Conservation (phyloP, 2,888 invertebrate species). For the Mesodorylaimus sp. region DNA sequence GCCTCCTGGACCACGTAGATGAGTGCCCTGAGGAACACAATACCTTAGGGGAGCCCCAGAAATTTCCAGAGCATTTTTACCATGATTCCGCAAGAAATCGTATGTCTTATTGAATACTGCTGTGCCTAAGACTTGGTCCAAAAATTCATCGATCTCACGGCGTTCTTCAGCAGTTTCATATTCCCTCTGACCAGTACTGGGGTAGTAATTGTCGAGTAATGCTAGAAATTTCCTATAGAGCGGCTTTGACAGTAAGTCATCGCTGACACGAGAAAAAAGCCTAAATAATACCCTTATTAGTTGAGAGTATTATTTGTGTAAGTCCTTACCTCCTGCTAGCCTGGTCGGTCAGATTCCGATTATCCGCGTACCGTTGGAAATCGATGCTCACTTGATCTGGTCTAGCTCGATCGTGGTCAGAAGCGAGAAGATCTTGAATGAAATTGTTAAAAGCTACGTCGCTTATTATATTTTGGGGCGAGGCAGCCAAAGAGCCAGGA, state of each 20-base stretch:
- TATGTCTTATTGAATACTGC: constrained; percentile 52
- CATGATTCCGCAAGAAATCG: constrained; percentile 45
- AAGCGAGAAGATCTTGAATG: no score
- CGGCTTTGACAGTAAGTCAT: constrained; percentile 12
- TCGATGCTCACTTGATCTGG: no score
- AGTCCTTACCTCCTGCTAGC: no score
- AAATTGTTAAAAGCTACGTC: no score
- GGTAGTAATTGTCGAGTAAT: constrained; percentile 67
- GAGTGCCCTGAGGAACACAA: constrained; percentile 1
- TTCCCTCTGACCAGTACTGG: constrained; percentile 36
- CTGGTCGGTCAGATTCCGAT: no score
- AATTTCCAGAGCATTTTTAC: constrained; percentile 24
- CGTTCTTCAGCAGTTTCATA: constrained; percentile 43
- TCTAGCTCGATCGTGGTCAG: no score
- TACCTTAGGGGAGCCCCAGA: neutral
- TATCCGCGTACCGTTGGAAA: no score
- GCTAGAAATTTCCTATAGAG: constrained; percentile 53
- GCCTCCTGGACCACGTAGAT: constrained; percentile 8
- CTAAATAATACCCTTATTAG: no score
- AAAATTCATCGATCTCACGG: constrained; percentile 56
- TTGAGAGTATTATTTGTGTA: no score
- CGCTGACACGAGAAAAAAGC: constrained; percentile 3
- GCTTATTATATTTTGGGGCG: no score
- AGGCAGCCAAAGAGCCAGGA: no score
- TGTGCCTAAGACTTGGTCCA: constrained; percentile 57